phyloP scores from a whole-genome alignment of 2,113 vertebrate genomes.

The Rhinopithecus roxellana region DNA sequence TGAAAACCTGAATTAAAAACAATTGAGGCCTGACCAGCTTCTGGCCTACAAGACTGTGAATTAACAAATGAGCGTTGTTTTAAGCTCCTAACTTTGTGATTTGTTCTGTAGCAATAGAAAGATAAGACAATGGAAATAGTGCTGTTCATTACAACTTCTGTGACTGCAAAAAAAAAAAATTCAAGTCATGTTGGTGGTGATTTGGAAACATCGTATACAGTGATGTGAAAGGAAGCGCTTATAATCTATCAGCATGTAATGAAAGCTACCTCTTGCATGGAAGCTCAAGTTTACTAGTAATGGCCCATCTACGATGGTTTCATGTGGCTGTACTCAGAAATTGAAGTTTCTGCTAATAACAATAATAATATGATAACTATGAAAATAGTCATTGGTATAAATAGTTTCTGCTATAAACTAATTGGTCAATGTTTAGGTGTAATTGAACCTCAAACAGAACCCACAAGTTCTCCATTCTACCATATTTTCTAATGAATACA shows the following conservation, averaged over 20 bases:
- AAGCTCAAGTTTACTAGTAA: neutral
- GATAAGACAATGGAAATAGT: neutral
- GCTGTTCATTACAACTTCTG: neutral
- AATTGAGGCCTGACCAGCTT: neutral
- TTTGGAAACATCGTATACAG: neutral
- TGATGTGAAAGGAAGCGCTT: neutral
- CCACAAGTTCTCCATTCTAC: neutral
- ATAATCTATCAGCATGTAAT: neutral
- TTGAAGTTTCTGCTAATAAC: neutral
- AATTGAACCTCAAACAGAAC: neutral
- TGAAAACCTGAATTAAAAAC: neutral
- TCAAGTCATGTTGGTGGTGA: neutral
- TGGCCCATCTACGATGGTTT: neutral
- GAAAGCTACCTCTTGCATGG: neutral
- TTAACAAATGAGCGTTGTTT: neutral
- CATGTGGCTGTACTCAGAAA: neutral
- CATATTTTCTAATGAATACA: neutral
- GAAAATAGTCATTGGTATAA: neutral
- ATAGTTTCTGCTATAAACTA: neutral
- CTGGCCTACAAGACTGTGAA: neutral
- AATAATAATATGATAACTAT: neutral
- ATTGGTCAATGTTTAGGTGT: neutral
- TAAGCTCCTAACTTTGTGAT: neutral
- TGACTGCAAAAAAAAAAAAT: neutral
- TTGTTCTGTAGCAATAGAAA: neutral